Conservation (phyloP, 2,113 vertebrate species). For the Labeo rohita region DNA sequence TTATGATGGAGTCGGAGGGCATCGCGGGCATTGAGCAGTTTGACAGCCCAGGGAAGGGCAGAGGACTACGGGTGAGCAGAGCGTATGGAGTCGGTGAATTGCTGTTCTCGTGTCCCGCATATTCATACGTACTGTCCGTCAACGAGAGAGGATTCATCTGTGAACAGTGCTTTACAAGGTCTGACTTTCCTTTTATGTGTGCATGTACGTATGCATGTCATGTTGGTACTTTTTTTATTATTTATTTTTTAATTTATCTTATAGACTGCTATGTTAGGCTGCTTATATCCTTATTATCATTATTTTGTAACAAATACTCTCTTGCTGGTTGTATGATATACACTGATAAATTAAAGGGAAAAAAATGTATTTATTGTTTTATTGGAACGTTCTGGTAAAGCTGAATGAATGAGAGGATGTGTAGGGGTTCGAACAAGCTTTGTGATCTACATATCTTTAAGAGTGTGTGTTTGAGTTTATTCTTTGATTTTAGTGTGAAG, state of each 20-base stretch:
- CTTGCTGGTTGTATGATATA: background rate
- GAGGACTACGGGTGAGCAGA: slow-evolving; percentile 83
- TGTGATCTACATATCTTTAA: background rate
- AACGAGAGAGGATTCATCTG: slow-evolving; percentile 86
- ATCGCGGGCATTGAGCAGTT: slow-evolving; percentile 84
- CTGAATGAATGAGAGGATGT: background rate
- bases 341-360: background rate
- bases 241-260: background rate
- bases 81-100: slow-evolving; percentile 84
- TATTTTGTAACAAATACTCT: background rate
- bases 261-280: background rate
- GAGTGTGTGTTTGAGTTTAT: background rate
- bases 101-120: slow-evolving; percentile 85
- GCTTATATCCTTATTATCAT: background rate
- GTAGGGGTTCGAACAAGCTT: background rate
- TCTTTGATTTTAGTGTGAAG: background rate
- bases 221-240: background rate
- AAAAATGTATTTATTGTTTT: background rate
- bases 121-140: slow-evolving; percentile 82
- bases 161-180: slow-evolving; percentile 92
- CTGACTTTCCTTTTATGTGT: slow-evolving; percentile 34
- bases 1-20: slow-evolving; percentile 63
- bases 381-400: background rate
- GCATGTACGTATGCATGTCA: too few relatives aligned
- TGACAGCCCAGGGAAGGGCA: slow-evolving; percentile 85